These are phyloP conservation scores for Puma concolor DNA, from an alignment of 2,113 vertebrate genomes.

Conservation along the genomic window DNA sequence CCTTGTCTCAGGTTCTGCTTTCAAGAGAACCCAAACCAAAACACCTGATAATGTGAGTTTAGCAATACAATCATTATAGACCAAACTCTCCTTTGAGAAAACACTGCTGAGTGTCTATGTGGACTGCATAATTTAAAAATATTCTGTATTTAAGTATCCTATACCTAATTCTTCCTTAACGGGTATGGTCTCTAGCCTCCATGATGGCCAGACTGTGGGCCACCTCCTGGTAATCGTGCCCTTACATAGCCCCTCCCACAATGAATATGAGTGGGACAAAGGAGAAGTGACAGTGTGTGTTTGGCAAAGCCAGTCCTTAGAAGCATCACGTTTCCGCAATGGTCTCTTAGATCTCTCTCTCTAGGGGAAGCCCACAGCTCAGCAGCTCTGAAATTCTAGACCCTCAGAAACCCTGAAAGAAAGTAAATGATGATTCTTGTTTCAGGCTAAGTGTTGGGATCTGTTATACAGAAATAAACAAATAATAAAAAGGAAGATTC, in stretches of 20 bases:
- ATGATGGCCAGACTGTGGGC: not conserved
- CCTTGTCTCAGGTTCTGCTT: not conserved
- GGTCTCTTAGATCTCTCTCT: not conserved
- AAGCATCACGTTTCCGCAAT: not conserved
- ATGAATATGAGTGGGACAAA: not conserved
- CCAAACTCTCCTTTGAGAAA: not conserved
- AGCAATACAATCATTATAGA: not conserved
- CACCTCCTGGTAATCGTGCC: not conserved
- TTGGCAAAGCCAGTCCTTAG: not conserved
- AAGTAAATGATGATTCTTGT: not conserved
- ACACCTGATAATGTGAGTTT: not conserved
- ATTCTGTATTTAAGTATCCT: not conserved
- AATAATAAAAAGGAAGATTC: not conserved
- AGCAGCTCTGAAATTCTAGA: not conserved
- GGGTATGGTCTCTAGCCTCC: not conserved
- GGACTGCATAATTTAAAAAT: not conserved
- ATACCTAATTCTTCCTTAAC: not conserved
- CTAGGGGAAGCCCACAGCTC: not conserved
- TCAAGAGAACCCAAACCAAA: not conserved
- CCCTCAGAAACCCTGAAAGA: not conserved
- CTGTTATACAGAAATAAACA: not conserved
- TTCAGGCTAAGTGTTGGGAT: not conserved
- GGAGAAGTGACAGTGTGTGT: not conserved
- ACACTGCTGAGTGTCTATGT: not conserved
- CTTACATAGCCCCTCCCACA: not conserved